Conservation (phyloP, 2,113 vertebrate species). For the Gallinago jamesoni region DNA sequence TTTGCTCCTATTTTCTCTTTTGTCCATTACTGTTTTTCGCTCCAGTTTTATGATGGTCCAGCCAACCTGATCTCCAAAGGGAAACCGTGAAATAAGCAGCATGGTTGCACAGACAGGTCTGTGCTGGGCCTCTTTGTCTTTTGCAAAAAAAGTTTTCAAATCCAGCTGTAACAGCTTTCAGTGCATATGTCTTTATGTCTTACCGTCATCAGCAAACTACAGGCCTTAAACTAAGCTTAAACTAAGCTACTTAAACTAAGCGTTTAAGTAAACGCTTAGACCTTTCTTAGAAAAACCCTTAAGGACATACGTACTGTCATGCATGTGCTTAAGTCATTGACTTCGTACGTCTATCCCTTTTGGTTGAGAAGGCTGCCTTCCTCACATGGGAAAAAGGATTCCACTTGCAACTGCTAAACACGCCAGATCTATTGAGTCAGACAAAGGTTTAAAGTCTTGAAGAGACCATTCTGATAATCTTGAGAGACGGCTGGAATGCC, state of each 20-base stretch:
- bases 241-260: too few species aligned
- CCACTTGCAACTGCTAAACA: not conserved
- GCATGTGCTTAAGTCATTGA: not conserved
- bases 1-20: not conserved
- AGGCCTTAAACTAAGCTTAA: not conserved
- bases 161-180: not conserved
- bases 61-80: not conserved
- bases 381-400: not conserved
- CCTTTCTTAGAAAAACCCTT: not conserved
- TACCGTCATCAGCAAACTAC: not conserved
- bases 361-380: not conserved
- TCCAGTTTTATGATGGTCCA: not conserved
- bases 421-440: not conserved
- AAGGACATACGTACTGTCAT: not conserved
- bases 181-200: not conserved
- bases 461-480: not conserved
- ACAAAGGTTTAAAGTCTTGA: conserved; percentile 1
- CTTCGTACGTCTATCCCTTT: accelerated
- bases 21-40: not conserved
- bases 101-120: not conserved
- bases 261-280: not conserved
- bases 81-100: not conserved
- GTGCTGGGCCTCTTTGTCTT: not conserved
- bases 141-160: not conserved
- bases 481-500: not conserved